These are phyloP conservation scores for Gopherus flavomarginatus DNA, from an alignment of 2,113 vertebrate species.

Conservation along the genomic window DNA sequence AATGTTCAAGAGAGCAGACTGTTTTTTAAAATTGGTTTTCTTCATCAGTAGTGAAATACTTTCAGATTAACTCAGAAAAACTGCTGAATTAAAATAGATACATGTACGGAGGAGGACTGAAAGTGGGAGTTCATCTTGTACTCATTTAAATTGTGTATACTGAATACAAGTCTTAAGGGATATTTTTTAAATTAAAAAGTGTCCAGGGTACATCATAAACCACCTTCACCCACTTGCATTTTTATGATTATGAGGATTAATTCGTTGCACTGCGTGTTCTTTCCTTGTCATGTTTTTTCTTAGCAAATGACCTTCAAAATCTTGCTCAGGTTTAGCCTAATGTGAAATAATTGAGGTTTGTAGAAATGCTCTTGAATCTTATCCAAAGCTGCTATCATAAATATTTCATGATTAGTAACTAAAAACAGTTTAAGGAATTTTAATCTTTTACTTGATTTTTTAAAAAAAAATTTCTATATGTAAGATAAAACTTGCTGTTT, in stretches of 20 bases:
- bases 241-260: not conserved
- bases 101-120: not conserved
- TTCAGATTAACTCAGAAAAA: not conserved
- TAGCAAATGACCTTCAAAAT: conserved; percentile 12
- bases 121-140: not conserved
- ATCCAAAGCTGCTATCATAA: not conserved
- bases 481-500: conserved; percentile 7
- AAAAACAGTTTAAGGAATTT: conserved; percentile 35
- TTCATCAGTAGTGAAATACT: too few relatives aligned
- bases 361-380: conserved; percentile 43
- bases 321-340: conserved; percentile 28
- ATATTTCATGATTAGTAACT: conserved; percentile 37
- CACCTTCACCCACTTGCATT: not conserved
- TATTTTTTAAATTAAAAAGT: not conserved
- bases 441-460: conserved; percentile 31
- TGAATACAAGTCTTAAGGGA: not conserved
- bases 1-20: not conserved
- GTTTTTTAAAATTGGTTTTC: not conserved
- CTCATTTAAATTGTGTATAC: not conserved
- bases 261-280: conserved; percentile 16
- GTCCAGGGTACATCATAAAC: not conserved
- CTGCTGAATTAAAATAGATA: not conserved
- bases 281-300: conserved; percentile 33
- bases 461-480: not conserved
- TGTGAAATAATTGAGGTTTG: not conserved